Base-by-base conservation (phyloP, 2,797 vertebrate species). In the Tapirus indicus region DNA sequence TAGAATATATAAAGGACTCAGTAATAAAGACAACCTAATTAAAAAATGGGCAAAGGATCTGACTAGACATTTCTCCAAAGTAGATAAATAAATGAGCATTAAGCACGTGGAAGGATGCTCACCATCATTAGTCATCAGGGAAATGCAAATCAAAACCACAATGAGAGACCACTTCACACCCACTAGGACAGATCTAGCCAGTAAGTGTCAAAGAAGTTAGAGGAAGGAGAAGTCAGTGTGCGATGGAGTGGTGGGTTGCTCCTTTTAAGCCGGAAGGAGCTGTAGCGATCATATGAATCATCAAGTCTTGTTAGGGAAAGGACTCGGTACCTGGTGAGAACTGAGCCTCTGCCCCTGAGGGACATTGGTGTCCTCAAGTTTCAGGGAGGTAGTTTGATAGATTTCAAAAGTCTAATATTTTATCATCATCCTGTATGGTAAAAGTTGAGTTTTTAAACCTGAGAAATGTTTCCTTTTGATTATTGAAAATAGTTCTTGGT, bases 251-350 rank as follows among this genome's bases (percentile, higher is more conserved):
- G 1, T 8, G 23, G 38, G 49, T 16, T 52, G 49, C 49, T 52
- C 4, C 0, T 17, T 44, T 5, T 10, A 52, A 32, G 60, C 47
- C 47, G 0, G 17, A 16, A 54, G 60, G 25, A 7, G 2, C 23
- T 0, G 1, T 38, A 2, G 58, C 1, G 3, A 18, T 5, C 17
- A 2, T 20, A 17, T 1, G 49, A 16, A 11, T 18, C 47, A 0
- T 25, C 8, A 3, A 6, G 56, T 16, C 29, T n/a, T 25, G 38
- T 66, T 6, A 13, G 71, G 5, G 54, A 18, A 23, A 8, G 38
- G 17, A 5, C 60, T 75, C 56, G 4, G 52, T 3, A 6, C 29
- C 21, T 29, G 13, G 72, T 41, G 8, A 2, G 14, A 2, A 14
- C 41, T 4, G 6, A 35, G 1, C 27, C 44, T 20, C 27, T 3